Percentiles rank a stretch among this genome's conserved stretches.
Conservation (phyloP, 2,113 vertebrate species). For the Protomyctophum bolini region DNA sequence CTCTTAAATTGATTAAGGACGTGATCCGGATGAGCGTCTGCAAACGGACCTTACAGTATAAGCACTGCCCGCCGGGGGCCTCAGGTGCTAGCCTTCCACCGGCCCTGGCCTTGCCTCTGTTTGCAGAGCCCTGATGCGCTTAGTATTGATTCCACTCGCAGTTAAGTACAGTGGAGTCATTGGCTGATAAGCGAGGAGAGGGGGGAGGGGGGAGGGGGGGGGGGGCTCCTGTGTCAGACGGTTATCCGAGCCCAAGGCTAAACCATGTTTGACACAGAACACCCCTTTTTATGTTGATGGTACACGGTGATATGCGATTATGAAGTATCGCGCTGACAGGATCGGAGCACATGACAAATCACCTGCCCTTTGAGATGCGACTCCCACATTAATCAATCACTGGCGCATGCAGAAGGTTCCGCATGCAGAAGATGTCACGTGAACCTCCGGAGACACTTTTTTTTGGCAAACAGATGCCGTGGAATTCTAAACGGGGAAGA, state of each 20-base stretch:
- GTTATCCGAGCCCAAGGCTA: slow-evolving; percentile 42
- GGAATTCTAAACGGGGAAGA: neutral
- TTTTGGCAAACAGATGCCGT: neutral
- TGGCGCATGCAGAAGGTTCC: neutral
- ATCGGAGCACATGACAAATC: slow-evolving; percentile 20
- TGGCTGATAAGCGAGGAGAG: too few species aligned
- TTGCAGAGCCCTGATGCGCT: slow-evolving; percentile 43
- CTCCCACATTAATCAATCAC: slow-evolving; percentile 11
- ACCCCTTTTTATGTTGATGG: slow-evolving; percentile 21
- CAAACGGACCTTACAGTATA: slow-evolving; percentile 57
- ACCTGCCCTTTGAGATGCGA: neutral
- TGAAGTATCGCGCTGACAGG: slow-evolving; percentile 6
- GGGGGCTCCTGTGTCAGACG: slow-evolving; percentile 16
- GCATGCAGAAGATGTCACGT: too few species aligned
- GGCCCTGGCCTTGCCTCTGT: slow-evolving; percentile 23
- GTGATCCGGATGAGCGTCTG: slow-evolving; percentile 44
- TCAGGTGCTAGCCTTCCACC: neutral
- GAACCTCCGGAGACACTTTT: too few species aligned
- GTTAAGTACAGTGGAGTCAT: slow-evolving; percentile 44
- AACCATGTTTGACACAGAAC: slow-evolving; percentile 40
- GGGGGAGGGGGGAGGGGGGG: too few species aligned
- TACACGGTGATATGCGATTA: slow-evolving; percentile 19
- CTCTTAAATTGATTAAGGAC: slow-evolving; percentile 66
- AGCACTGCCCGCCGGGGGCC: slow-evolving; percentile 28
- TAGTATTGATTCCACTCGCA: slow-evolving; percentile 68